Evolutionary conservation across 2,797 vertebrate species (phyloP).

Genomic region (Hapalemur alaotrensis): DNA sequence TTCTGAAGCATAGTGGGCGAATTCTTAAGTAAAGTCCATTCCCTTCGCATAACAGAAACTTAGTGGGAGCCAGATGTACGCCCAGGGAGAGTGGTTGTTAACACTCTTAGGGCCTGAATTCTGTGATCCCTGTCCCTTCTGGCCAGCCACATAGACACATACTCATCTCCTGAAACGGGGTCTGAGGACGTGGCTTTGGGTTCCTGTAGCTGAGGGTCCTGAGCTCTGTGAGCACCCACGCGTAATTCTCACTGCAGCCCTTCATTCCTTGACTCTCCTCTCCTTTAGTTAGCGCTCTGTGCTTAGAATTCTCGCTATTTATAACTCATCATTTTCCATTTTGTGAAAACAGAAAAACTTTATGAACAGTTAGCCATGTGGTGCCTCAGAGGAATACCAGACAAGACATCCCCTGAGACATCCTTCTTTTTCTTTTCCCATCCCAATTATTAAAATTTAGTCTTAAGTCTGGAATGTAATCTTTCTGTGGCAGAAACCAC

Average conservation of each 20-base stretch:
- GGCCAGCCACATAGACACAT: neutral
- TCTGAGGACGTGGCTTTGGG: neutral
- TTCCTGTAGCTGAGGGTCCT: neutral
- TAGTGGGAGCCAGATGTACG: neutral
- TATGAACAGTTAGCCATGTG: neutral
- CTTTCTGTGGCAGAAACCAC: neutral
- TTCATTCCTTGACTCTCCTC: neutral
- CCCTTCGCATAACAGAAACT: neutral
- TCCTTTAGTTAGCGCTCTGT: neutral
- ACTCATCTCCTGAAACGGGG: neutral
- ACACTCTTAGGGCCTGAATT: neutral
- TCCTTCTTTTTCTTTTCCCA: neutral
- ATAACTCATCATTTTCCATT: neutral
- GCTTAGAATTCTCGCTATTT: neutral
- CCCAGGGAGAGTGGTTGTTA: neutral
- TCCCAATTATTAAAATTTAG: neutral
- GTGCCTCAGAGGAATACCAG: neutral
- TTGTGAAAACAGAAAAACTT: neutral
- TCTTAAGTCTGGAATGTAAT: neutral
- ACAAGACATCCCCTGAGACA: neutral
- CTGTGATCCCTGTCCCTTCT: neutral
- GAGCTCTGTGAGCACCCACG: neutral
- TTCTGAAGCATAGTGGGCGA: neutral
- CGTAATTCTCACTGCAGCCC: neutral
- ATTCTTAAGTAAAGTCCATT: neutral